Base-by-base conservation (phyloP, 1,140 invertebrate genomes). In the Zaprionus africanus region DNA sequence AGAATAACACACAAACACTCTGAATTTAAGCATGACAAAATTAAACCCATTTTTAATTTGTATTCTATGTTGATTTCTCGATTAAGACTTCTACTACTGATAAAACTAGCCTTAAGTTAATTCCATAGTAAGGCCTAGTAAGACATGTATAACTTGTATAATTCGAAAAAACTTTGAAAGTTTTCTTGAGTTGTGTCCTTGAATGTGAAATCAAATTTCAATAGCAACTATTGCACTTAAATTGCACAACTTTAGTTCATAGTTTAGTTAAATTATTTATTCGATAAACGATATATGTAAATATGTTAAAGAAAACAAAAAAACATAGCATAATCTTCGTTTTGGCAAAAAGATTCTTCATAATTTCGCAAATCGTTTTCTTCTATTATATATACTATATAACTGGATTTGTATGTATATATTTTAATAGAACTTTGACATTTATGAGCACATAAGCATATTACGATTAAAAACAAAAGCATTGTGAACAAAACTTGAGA, bases 341-440 rank as follows among this genome's bases (percentile, higher is more conserved):
- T 92, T 92, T 92, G 81, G 90, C 90, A 92, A 92, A 92, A 92
- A 92, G 90, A 92, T 92, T 92, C 90, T 92, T 88, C 90, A 85
- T 88, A 80, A 79, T 92, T 92, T 79, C 76, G 51, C 57, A 78
- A 81, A 73, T 90, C 68, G 67, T 81, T 88, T 76, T 61, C 41
- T 46, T 46, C 41, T 46, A 46, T 61, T 51, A 65, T 64, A 54
- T 72, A 58, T 58, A 31, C 43, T 58, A 28, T 46, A 66, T 43
- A 22, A 56, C 56, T 65, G 28, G 1, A 13, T 46, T 12, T 49
- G 22, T 49, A 22, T 49, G 22, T 49, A 49, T 62, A 63, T 69
- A 56, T 73, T 80, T 65, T 73, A 61, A 46, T 64, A 64, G 28
- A 84, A 70, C 70, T 64, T 76, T 76, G 78, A 90, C 78, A 87